A percentile compares a stretch with the other conserved stretches of the same genome.
These are phyloP conservation scores for Salpingus planirostris DNA, from an alignment of 2,888 invertebrate species.

Conservation along the genomic window DNA sequence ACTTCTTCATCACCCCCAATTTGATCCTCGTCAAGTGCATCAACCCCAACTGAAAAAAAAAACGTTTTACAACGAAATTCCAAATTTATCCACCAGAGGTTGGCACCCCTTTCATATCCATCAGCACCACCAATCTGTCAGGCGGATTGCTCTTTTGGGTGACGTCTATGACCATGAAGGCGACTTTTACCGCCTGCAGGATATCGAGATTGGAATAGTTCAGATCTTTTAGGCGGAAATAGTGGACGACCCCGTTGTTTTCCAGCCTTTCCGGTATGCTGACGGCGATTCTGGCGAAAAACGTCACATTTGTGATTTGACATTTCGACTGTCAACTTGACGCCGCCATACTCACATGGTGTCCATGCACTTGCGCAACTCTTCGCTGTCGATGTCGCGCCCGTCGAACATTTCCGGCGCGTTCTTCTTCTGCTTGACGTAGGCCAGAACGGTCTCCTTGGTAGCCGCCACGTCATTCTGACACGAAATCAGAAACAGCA, in stretches of 20 bases:
- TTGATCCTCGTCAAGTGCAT: constrained; percentile 29
- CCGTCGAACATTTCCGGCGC: constrained; percentile 13
- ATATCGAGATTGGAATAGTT: constrained; percentile 26
- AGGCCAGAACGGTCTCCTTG: constrained; percentile 10
- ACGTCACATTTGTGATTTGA: too few species aligned
- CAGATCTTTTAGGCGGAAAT: constrained; percentile 25
- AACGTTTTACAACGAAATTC: neutral
- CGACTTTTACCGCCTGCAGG: constrained; percentile 22
- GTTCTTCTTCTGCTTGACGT: constrained; percentile 9
- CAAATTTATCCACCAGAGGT: too few species aligned
- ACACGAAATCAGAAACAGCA: constrained; percentile 13
- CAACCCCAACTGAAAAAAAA: constrained; percentile 21
- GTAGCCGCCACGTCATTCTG: constrained; percentile 10
- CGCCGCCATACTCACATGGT: constrained; percentile 15
- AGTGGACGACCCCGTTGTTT: constrained; percentile 26
- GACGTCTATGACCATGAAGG: constrained; percentile 28
- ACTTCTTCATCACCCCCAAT: constrained; percentile 21
- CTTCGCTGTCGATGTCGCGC: constrained; percentile 12
- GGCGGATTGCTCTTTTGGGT: constrained; percentile 25
- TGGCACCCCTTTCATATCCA: constrained; percentile 31
- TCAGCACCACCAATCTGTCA: constrained; percentile 24
- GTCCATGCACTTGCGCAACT: constrained; percentile 7
- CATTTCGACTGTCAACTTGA: too few species aligned
- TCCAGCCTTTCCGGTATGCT: constrained; percentile 23
- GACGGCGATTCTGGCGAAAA: constrained; percentile 11